Conservation (phyloP, 2,113 vertebrate species). For the Apodemus sylvaticus region DNA sequence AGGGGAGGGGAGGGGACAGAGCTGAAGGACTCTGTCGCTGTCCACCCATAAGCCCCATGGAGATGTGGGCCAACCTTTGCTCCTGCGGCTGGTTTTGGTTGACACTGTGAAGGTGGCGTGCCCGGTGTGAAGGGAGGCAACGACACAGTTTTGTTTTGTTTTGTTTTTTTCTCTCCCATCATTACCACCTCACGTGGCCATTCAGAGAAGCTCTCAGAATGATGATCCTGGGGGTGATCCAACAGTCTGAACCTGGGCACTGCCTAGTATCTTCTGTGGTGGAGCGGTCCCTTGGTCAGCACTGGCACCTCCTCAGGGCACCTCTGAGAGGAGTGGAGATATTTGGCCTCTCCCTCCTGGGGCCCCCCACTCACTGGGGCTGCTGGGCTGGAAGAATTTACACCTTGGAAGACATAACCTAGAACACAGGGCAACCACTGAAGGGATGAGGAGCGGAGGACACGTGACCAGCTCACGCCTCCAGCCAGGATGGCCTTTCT, state of each 20-base stretch:
- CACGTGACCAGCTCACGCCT: rapidly evolving
- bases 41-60: background rate
- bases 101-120: background rate
- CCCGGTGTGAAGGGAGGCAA: background rate
- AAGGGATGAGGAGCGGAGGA: background rate
- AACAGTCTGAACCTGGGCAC: no score
- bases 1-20: background rate
- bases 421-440: rapidly evolving
- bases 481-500: background rate
- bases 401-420: background rate
- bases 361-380: background rate
- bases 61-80: background rate
- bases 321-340: background rate
- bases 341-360: background rate
- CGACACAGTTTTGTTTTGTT: no score
- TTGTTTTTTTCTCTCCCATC: background rate
- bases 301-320: background rate
- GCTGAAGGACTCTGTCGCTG: background rate
- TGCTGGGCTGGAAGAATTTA: background rate
- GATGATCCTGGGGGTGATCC: background rate
- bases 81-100: background rate
- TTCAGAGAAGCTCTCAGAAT: background rate
- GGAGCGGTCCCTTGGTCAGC: background rate
- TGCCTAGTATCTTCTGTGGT: background rate
- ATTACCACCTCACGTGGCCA: background rate